Conservation (phyloP, 2,113 vertebrate genomes). For the Semnornis frantzii region DNA sequence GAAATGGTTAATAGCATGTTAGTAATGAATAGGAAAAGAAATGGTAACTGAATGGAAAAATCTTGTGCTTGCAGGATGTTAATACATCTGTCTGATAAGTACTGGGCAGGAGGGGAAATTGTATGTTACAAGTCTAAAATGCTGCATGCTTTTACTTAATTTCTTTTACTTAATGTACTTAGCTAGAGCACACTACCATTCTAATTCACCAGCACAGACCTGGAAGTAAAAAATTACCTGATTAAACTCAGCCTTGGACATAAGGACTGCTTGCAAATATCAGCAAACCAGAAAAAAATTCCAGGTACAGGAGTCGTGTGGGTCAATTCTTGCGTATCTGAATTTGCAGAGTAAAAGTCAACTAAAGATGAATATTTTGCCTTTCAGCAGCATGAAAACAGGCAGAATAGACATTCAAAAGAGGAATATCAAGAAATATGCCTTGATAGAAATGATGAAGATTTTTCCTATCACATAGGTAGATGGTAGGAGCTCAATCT, state of each 20-base stretch:
- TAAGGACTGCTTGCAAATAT: background rate
- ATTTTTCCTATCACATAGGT: background rate
- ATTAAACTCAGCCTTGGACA: background rate
- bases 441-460: background rate
- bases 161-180: conserved; percentile 25
- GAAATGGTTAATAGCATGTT: conserved; percentile 20
- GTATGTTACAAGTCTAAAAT: conserved; percentile 13
- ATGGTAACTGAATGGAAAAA: conserved; percentile 13
- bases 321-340: background rate
- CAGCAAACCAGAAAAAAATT: background rate
- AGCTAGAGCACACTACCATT: background rate
- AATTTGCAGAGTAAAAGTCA: conserved; percentile 3
- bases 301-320: background rate
- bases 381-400: fast-evolving
- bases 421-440: background rate
- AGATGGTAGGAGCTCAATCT: background rate
- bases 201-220: background rate
- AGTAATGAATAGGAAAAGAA: background rate
- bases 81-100: conserved; percentile 22
- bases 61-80: background rate
- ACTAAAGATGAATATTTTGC: background rate
- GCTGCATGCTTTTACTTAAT: conserved; percentile 17
- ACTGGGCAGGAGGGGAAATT: background rate
- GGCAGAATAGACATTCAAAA: background rate
- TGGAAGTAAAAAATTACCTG: conserved; percentile 1